Conservation (phyloP, 35 echinoderm and acorn worm species). For the Heliocidaris tuberculata region DNA sequence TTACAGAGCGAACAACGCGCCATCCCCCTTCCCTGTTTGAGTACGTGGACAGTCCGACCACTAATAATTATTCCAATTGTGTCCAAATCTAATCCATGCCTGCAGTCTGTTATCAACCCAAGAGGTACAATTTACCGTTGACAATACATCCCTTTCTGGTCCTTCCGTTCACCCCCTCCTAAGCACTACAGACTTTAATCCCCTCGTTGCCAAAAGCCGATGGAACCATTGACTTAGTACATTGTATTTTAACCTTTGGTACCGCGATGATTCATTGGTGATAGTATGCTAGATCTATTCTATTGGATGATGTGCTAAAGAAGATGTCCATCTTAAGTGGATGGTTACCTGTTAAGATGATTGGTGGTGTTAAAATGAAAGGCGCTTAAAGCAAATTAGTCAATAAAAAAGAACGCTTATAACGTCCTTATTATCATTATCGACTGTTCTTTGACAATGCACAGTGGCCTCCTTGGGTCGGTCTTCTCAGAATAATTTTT, state of each 20-base stretch:
- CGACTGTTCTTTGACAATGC: no score
- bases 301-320: neutral
- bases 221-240: neutral
- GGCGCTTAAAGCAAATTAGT: neutral
- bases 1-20: neutral
- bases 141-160: neutral
- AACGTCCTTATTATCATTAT: neutral
- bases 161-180: neutral
- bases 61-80: neutral
- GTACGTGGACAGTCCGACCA: neutral
- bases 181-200: neutral
- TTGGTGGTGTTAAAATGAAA: neutral
- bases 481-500: no score
- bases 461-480: no score
- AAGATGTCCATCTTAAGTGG: neutral
- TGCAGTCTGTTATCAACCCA: neutral
- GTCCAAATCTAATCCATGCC: constrained; percentile 8
- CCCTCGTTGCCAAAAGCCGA: neutral
- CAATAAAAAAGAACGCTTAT: neutral
- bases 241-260: neutral
- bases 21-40: neutral
- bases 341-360: neutral
- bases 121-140: neutral
- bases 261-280: neutral
- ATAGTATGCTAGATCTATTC: neutral